Conservation (phyloP, 2,888 invertebrate genomes). For the Trimorus sp. region DNA sequence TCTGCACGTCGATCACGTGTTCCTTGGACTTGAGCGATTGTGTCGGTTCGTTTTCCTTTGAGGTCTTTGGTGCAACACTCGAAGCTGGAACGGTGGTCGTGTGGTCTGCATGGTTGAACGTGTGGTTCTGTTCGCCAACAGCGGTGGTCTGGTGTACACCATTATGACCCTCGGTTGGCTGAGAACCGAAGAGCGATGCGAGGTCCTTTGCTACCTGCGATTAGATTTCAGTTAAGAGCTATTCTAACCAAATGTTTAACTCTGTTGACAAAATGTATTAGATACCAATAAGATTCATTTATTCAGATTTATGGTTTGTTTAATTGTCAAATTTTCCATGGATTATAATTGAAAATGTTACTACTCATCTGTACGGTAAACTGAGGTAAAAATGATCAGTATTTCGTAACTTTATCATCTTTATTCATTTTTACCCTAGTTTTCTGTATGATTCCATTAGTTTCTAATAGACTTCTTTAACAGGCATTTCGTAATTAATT, state of each 20-base stretch:
- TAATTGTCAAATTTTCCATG: too few species aligned
- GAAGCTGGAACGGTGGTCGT: conserved; percentile 42
- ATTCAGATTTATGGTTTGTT: too few species aligned
- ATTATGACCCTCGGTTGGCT: conserved; percentile 84
- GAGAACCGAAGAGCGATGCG: conserved; percentile 86
- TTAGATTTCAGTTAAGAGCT: not conserved
- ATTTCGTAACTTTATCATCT: too few species aligned
- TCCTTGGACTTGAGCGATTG: conserved; percentile 73
- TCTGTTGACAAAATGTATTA: too few species aligned
- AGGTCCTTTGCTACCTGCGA: conserved; percentile 77
- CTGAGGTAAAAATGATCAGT: too few species aligned
- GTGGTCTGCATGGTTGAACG: conserved; percentile 53
- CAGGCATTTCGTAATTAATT: too few species aligned
- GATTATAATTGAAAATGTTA: too few species aligned
- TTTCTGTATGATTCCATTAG: too few species aligned
- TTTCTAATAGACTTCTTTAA: too few species aligned
- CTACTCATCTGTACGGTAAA: too few species aligned
- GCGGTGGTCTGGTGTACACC: conserved; percentile 52
- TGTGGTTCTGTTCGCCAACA: conserved; percentile 55
- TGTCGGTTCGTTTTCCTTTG: conserved; percentile 68
- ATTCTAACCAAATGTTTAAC: not conserved
- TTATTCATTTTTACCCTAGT: too few species aligned
- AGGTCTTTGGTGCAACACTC: conserved; percentile 64
- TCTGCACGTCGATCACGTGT: conserved; percentile 85
- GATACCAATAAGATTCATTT: too few species aligned